Base-by-base conservation (phyloP, 92 coral and sea anemone species). In the Porites rus region DNA sequence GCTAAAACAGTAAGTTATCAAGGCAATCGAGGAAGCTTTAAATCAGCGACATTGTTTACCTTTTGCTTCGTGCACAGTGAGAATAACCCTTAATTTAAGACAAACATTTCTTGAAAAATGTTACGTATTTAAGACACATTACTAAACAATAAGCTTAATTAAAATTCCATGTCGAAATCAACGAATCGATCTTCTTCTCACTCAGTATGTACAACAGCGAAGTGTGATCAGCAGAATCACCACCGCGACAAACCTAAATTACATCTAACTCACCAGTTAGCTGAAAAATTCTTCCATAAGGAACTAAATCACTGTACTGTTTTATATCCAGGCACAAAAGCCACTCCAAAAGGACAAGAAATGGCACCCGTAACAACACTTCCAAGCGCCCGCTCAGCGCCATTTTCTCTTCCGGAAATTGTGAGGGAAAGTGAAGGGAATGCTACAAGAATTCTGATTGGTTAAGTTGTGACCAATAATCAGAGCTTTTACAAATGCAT, bases 331-430 rank as follows among this genome's bases (percentile, higher is more conserved):
- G 72, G 52, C 94, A 85, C 8, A 96, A 80, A 18, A 96, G 75
- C 87, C 93, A 90, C 79, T 96, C 98, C 76, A 95, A 67, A 74
- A 90, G 73, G 28, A 96, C 77, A 56, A 95, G 95, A 81, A 96
- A 95, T 50, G 99, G 99, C 65, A 96, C 81, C 71, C 99, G 95
- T 72, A 95, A 88, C 8, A 92, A 59, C 75, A 95, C 89, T 74
- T 95, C 96, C 16, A 86, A 91, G 63, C 87, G 92, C 68, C 96
- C 92, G 95, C 93, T 91, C 69, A 88, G 90, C 65, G 96, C 92
- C 98, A 96, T 96, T 73, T 60, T 21, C 22, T 56, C 61, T 56
- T 56, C 61, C 61, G 61, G 61, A 56, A 54, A 56, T 56, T 14
- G 20, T 53, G 7, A 53, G 6, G 3, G 14, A 12, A 6, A 18